These are phyloP conservation scores for Mionectes olivaceus DNA, from an alignment of 2,797 vertebrate species.

Conservation along the genomic window DNA sequence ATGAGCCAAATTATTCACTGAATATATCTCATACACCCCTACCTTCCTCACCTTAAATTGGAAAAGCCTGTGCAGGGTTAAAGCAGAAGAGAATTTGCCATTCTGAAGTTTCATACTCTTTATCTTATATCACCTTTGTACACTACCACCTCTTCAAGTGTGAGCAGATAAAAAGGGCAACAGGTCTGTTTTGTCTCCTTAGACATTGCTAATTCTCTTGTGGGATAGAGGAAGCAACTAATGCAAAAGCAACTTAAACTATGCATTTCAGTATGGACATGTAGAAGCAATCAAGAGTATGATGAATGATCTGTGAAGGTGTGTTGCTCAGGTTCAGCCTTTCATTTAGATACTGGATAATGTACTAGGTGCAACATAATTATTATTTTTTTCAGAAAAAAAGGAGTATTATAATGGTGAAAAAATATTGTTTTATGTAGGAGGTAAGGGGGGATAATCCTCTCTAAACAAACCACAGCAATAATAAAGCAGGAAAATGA, in stretches of 20 bases:
- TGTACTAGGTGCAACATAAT: neutral
- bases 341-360: conserved; percentile 23
- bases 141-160: neutral
- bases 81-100: neutral
- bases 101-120: neutral
- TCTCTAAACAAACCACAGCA: neutral
- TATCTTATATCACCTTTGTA: neutral
- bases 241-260: neutral
- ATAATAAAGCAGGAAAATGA: neutral
- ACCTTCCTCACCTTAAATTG: neutral
- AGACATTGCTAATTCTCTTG: neutral
- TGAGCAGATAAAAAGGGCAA: neutral
- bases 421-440: neutral
- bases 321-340: conserved; percentile 13
- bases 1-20: neutral
- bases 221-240: neutral
- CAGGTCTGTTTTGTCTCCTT: neutral
- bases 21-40: neutral
- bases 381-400: neutral
- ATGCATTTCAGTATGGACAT: neutral
- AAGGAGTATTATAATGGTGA: neutral
- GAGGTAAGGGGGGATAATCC: neutral
- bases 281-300: neutral
- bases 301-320: conserved; percentile 6
- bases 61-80: neutral